These are phyloP conservation scores for Mionectes macconnelli DNA, from an alignment of 2,113 vertebrate genomes.

Conservation along the genomic window DNA sequence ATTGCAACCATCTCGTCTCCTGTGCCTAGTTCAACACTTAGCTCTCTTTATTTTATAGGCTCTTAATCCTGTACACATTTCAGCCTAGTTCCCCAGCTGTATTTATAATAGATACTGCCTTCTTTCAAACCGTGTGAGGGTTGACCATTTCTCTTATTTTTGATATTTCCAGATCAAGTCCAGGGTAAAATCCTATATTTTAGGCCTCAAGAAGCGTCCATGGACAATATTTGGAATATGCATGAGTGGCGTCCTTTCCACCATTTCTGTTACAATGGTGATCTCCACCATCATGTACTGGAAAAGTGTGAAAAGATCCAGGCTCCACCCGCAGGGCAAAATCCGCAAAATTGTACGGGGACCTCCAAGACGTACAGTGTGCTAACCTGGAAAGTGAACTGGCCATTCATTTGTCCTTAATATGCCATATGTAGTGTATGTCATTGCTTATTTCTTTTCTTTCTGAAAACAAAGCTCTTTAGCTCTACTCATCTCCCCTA, in stretches of 20 bases:
- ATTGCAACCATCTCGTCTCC: not conserved
- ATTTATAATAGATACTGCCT: not conserved
- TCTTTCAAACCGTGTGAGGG: not conserved
- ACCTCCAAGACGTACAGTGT: slow-evolving; percentile 67
- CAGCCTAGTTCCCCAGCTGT: not conserved
- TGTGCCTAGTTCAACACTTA: not conserved
- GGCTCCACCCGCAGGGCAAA: slow-evolving; percentile 83
- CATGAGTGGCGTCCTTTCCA: slow-evolving; percentile 77
- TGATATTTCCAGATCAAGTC: slow-evolving; percentile 87
- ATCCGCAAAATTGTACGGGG: slow-evolving; percentile 84
- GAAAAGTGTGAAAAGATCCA: slow-evolving; percentile 84
- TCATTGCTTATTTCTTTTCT: not conserved
- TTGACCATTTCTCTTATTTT: slow-evolving; percentile 69
- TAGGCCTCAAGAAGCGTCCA: slow-evolving; percentile 84
- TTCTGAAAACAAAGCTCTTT: slow-evolving; percentile 37
- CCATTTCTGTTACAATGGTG: slow-evolving; percentile 83
- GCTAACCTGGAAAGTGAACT: slow-evolving; percentile 63
- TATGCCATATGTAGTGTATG: slow-evolving; percentile 51
- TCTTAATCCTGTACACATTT: not conserved
- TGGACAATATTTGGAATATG: slow-evolving; percentile 87
- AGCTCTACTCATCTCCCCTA: slow-evolving; percentile 22
- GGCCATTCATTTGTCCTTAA: slow-evolving; percentile 67
- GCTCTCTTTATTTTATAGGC: not conserved
- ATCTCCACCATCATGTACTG: slow-evolving; percentile 87
- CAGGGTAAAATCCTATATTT: slow-evolving; percentile 85